These are phyloP conservation scores for Mercenaria mercenaria DNA, from an alignment of 1,140 invertebrate genomes.

Conservation along the genomic window DNA sequence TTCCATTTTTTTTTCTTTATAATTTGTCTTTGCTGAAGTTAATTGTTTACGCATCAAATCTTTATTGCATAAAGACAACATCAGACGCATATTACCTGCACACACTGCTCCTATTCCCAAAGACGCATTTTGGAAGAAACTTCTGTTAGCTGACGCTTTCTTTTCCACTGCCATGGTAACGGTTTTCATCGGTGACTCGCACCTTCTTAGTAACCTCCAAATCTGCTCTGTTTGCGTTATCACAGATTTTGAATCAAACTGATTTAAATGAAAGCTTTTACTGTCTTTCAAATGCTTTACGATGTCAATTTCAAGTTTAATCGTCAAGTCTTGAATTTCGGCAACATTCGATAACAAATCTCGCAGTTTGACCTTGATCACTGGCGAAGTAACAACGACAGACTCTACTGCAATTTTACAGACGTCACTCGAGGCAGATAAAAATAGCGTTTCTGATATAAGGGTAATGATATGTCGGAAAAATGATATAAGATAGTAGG, in stretches of 20 bases:
- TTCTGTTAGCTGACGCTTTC: constrained; percentile 44
- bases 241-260: constrained; percentile 51
- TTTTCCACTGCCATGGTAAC: constrained; percentile 52
- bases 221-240: constrained; percentile 61
- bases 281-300: constrained; percentile 31
- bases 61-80: too few relatives aligned
- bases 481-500: constrained; percentile 57
- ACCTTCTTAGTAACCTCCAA: constrained; percentile 45
- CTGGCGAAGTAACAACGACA: constrained; percentile 54
- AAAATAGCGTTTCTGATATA: constrained; percentile 59
- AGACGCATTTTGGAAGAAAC: constrained; percentile 56
- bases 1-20: too few relatives aligned
- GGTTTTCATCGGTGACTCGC: constrained; percentile 21
- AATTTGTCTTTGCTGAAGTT: too few relatives aligned
- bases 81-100: constrained; percentile 41
- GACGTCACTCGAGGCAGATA: constrained; percentile 52
- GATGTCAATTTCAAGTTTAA: constrained; percentile 53
- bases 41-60: too few relatives aligned
- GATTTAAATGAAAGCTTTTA: constrained; percentile 34
- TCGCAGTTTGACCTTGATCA: constrained; percentile 49
- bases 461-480: constrained; percentile 55
- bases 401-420: constrained; percentile 58
- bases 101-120: constrained; percentile 54
- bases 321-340: constrained; percentile 37
- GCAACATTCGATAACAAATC: constrained; percentile 36